phyloP scores from a whole-genome alignment of 1,140 invertebrate genomes.

The Piezodorus guildinii region DNA sequence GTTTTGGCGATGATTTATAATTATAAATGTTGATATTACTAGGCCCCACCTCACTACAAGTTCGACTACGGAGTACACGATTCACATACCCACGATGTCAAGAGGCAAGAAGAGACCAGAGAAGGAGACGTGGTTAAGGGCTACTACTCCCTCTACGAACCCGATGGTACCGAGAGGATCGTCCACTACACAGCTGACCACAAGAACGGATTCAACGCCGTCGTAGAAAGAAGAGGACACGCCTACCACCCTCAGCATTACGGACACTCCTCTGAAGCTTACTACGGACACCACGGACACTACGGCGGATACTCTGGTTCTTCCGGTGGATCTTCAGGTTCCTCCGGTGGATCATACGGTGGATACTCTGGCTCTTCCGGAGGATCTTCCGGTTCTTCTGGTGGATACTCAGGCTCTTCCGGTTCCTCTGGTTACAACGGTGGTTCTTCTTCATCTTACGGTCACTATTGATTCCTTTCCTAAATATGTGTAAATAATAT shows the following conservation, averaged over 20 bases:
- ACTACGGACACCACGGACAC: neutral
- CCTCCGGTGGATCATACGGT: neutral
- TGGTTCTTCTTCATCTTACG: too few relatives aligned
- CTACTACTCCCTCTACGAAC: slow-evolving; percentile 6
- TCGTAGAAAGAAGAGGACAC: slow-evolving; percentile 4
- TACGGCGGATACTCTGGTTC: too few relatives aligned
- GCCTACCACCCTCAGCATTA: neutral
- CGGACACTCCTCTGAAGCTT: neutral
- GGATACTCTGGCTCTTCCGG: neutral
- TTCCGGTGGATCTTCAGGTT: neutral
- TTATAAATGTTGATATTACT: slow-evolving; percentile 3
- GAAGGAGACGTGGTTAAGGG: slow-evolving; percentile 8
- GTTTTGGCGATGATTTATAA: too few relatives aligned
- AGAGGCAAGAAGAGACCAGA: slow-evolving; percentile 37
- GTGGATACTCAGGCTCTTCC: too few relatives aligned
- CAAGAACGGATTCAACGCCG: neutral
- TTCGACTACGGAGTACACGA: slow-evolving; percentile 44
- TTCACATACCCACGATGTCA: slow-evolving; percentile 39
- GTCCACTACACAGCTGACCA: slow-evolving; percentile 17
- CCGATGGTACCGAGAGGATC: slow-evolving; percentile 5
- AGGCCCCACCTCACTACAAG: slow-evolving; percentile 35
- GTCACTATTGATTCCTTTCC: too few relatives aligned
- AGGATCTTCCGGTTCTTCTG: too few relatives aligned
- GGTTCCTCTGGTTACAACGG: too few relatives aligned
- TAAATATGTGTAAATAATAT: too few relatives aligned